Evolutionary conservation across 2,888 invertebrate species (phyloP).

Genomic region (Eurytoma californica): DNA sequence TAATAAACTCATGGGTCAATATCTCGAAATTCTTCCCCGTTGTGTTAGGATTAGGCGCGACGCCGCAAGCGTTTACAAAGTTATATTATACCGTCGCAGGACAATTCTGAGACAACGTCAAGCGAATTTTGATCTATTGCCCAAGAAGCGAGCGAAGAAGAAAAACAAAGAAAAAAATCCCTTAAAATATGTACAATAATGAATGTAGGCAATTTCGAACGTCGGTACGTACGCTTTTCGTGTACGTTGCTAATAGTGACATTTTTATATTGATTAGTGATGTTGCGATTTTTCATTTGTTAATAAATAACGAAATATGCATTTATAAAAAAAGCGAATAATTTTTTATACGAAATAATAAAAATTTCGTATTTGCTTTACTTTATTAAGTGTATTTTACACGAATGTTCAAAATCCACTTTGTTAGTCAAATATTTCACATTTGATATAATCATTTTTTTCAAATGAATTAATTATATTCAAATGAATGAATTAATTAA

Average conservation of each 20-base stretch:
- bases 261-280: neutral
- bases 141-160: constrained; percentile 45
- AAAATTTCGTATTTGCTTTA: no score
- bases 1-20: constrained; percentile 59
- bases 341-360: no score
- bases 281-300: no score
- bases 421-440: no score
- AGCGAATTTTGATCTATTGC: constrained; percentile 67
- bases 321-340: no score
- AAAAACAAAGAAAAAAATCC: constrained; percentile 56
- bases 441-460: no score
- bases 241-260: constrained; percentile 12
- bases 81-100: constrained; percentile 56
- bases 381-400: no score
- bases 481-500: no score
- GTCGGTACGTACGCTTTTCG: constrained; percentile 61
- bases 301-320: no score
- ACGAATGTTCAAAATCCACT: no score
- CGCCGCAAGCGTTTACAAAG: constrained; percentile 54
- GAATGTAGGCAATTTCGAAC: constrained; percentile 64
- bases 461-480: no score
- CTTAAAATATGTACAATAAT: constrained; percentile 62
- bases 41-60: constrained; percentile 58
- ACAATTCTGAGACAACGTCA: constrained; percentile 61
- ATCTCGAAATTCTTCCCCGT: constrained; percentile 66